Evolutionary conservation across 2,888 invertebrate genomes (phyloP), one percentile per base, ranked within the genome.

Genomic region (Crematogaster levior): DNA sequence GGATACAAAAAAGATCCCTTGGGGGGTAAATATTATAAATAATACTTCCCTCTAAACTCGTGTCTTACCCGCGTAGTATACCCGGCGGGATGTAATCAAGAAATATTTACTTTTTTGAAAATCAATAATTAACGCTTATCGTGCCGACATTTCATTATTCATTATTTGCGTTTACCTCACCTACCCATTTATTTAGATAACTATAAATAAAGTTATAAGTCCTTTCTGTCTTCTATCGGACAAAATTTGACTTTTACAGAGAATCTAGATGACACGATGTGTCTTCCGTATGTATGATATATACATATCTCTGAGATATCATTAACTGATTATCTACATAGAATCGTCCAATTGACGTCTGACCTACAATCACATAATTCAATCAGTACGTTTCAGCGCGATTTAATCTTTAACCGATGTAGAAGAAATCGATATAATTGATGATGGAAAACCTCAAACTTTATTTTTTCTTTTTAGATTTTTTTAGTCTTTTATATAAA

Each of bases 291-390:
- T 37, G 27, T 15, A 18, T 21, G 46, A 30, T 58, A 30, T 74
- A 48, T 58, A 30, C 61, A 48, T 24, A 61, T 56, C 72, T n/a
- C 56, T 12, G 37, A 40, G 34, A 74, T 48, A 48, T 34, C 37
- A 61, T 73, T 43, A 58, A 27, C 27, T 58, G 60, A 73, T 73
- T 73, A 73, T 46, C 18, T 34, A 21, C 48, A 74, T 48, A 21
- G 12, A 73, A 73, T 60, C 30, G 27, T 34, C 15, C 53, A 70
- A 53, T 53, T 70, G 53, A 74, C 34, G 34, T 61, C 9, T 74
- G 61, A 61, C 46, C 74, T 74, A 74, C 74, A 74, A 74, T 46
- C 46, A 30, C 10, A 24, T 48, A 48, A 74, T 74, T 61, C 34
- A 60, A 27, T 73, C 74, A 61, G 24, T 10, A 46, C 48, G 12